phyloP scores from a whole-genome alignment of 2,113 vertebrate genomes.

The Bungarus multicinctus region DNA sequence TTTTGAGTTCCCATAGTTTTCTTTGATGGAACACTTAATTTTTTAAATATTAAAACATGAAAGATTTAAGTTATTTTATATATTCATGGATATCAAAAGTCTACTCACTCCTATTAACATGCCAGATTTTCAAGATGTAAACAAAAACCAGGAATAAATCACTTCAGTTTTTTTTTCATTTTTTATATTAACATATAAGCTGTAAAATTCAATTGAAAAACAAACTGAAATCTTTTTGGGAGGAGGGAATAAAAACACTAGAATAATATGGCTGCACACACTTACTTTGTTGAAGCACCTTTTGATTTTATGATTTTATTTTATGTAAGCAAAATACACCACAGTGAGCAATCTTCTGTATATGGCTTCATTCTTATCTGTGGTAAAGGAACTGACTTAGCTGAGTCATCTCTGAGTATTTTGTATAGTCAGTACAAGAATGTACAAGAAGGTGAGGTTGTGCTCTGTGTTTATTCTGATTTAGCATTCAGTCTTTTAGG shows the following conservation, averaged over 20 bases:
- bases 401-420: not conserved
- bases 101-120: not conserved
- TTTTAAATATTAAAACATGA: not conserved
- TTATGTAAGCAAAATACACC: not conserved
- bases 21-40: not conserved
- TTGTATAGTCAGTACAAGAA: not conserved
- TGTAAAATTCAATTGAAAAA: not conserved
- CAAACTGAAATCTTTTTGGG: not conserved
- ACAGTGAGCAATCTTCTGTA: not conserved
- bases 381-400: not conserved
- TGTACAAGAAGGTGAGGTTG: not conserved
- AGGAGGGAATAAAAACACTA: too few relatives aligned
- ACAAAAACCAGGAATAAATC: not conserved
- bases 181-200: not conserved
- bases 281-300: not conserved
- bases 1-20: not conserved
- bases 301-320: not conserved
- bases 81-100: not conserved
- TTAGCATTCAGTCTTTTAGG: not conserved
- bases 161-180: not conserved
- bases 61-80: not conserved
- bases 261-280: not conserved
- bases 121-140: not conserved
- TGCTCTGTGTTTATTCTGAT: not conserved
- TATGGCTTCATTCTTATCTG: not conserved